phyloP scores from a whole-genome alignment of 2,888 invertebrate genomes.

The Thecophora atra region DNA sequence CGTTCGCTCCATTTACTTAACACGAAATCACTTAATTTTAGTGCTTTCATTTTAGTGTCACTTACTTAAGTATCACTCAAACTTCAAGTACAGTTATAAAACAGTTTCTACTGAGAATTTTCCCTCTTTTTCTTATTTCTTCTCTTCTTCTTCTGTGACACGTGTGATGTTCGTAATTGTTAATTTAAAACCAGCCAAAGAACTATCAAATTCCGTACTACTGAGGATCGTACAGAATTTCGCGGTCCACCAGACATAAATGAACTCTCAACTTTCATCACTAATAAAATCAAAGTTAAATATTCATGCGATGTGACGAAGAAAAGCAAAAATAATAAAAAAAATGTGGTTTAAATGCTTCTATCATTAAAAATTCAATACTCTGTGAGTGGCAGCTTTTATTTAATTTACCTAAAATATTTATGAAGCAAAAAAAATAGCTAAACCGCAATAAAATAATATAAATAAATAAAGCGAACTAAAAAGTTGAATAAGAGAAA shows the following conservation, averaged over 20 bases:
- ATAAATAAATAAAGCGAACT: too few species aligned
- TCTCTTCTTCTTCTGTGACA: background rate
- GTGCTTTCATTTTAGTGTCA: constrained; percentile 2
- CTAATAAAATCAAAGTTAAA: background rate
- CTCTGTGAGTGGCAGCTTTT: too few species aligned
- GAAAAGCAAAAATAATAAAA: background rate
- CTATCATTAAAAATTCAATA: too few species aligned
- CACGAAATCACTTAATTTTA: background rate
- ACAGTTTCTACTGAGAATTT: background rate
- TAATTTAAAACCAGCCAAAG: background rate
- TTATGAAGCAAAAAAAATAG: too few species aligned
- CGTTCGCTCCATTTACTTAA: background rate
- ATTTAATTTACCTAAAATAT: too few species aligned
- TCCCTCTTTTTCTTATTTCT: background rate
- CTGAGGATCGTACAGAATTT: background rate
- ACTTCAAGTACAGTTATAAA: constrained; percentile 3
- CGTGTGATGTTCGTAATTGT: background rate
- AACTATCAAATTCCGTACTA: background rate
- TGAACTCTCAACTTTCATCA: background rate
- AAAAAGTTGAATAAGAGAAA: too few species aligned
- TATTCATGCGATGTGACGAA: background rate
- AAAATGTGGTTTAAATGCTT: too few species aligned
- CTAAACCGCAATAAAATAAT: too few species aligned
- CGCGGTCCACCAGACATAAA: background rate
- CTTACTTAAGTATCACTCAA: background rate